These are phyloP conservation scores for Eira barbara DNA, from an alignment of 2,113 vertebrate genomes.

Conservation along the genomic window DNA sequence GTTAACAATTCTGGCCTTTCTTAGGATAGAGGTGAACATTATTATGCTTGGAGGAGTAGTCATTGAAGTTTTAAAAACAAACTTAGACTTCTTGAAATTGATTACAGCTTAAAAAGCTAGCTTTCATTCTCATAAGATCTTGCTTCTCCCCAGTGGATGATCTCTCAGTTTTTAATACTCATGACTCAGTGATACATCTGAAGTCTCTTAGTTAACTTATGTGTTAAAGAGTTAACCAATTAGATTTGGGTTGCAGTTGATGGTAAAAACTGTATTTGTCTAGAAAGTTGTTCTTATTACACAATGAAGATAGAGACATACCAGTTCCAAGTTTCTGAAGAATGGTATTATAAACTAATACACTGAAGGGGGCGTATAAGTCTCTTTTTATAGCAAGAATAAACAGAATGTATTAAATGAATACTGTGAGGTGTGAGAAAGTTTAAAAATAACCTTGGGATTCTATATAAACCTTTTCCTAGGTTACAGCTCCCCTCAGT, in stretches of 20 bases:
- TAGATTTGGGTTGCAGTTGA: conserved; percentile 12
- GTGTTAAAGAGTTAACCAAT: neutral
- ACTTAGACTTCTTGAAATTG: neutral
- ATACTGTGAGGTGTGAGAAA: conserved; percentile 22
- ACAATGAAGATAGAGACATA: neutral
- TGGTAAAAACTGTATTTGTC: neutral
- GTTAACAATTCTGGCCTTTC: neutral
- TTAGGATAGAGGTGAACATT: neutral
- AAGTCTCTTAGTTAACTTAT: neutral
- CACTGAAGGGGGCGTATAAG: neutral
- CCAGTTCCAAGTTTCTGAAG: neutral
- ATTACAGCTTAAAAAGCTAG: neutral
- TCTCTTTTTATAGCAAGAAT: neutral
- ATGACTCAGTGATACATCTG: neutral
- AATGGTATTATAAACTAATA: neutral
- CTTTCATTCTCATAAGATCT: neutral
- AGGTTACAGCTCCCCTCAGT: conserved; percentile 83
- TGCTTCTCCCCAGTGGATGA: neutral
- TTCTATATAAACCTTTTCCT: conserved; percentile 59
- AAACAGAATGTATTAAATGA: neutral
- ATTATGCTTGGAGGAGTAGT: neutral
- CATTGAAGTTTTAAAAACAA: neutral
- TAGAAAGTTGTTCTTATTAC: neutral
- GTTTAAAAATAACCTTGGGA: neutral
- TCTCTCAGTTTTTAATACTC: neutral